Evolutionary conservation across 2,797 vertebrate species (phyloP).

Genomic region (Acrocephalus scirpaceus): DNA sequence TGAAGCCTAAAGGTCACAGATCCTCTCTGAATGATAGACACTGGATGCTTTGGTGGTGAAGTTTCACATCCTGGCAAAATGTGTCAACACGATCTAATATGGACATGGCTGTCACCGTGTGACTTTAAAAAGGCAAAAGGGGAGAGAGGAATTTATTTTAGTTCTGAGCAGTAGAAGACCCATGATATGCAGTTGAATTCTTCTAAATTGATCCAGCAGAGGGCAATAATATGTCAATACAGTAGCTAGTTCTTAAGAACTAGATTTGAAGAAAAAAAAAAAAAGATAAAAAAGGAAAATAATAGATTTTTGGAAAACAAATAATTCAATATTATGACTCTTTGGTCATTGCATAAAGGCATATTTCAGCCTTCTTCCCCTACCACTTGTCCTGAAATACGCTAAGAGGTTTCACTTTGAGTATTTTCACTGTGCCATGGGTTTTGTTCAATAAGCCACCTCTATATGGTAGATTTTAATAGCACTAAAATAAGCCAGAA

Average conservation of each 20-base stretch:
- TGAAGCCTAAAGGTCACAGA: not conserved
- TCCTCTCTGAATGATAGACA: not conserved
- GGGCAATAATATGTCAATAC: slow-evolving; percentile 65
- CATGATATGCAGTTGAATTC: slow-evolving; percentile 2
- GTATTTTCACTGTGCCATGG: not conserved
- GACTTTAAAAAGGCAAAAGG: not conserved
- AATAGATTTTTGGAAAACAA: not conserved
- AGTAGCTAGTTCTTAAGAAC: not conserved
- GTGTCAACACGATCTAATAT: not conserved
- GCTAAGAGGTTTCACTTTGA: not conserved
- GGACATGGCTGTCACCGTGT: not conserved
- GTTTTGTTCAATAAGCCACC: slow-evolving; percentile 12
- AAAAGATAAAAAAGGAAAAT: not conserved
- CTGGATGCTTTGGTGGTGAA: not conserved
- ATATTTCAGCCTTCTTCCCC: not conserved
- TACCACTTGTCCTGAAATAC: slow-evolving; percentile 12
- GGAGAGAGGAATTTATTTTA: not conserved
- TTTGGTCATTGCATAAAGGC: not conserved
- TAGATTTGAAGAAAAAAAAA: not conserved
- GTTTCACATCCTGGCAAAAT: not conserved
- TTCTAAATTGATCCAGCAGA: slow-evolving; percentile 63
- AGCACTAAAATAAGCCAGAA: not conserved
- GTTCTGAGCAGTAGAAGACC: not conserved
- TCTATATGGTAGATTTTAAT: not conserved
- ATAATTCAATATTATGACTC: not conserved